Evolutionary conservation across 2,888 invertebrate species (phyloP).

Genomic region (Limnephilus auricula): DNA sequence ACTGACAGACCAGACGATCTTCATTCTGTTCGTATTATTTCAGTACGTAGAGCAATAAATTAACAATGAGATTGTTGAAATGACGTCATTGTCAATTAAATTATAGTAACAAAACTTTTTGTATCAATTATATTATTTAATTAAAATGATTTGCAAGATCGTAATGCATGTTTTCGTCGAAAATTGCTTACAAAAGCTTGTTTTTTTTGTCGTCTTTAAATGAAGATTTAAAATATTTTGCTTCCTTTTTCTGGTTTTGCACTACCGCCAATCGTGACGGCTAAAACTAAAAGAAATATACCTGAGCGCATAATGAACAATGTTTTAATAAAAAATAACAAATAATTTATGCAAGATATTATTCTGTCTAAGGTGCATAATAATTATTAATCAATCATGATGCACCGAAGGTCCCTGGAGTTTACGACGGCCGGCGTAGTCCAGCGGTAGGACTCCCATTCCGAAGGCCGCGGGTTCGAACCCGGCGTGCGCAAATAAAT

Average conservation of each 20-base stretch:
- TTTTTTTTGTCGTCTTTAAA: background rate
- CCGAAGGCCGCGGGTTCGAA: too few relatives aligned
- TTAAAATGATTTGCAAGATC: background rate
- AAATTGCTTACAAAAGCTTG: background rate
- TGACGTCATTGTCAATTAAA: background rate
- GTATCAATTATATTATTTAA: background rate
- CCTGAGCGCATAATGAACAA: background rate
- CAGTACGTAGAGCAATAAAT: background rate
- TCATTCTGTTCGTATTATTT: too few relatives aligned
- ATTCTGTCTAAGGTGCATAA: background rate
- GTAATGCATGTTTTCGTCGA: background rate
- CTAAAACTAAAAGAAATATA: background rate
- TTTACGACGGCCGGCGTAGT: too few relatives aligned
- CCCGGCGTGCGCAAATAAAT: too few relatives aligned
- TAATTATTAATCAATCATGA: background rate
- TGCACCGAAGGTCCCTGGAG: background rate
- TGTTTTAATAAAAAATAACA: too few relatives aligned
- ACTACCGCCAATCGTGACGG: background rate
- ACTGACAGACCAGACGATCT: too few relatives aligned
- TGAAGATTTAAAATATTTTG: background rate
- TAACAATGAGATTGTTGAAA: background rate
- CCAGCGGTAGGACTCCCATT: too few relatives aligned
- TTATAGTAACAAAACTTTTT: background rate
- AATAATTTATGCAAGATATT: background rate
- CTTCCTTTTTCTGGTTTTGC: background rate